Conservation (phyloP, 2,888 invertebrate species). For the Drosophila cognata region DNA sequence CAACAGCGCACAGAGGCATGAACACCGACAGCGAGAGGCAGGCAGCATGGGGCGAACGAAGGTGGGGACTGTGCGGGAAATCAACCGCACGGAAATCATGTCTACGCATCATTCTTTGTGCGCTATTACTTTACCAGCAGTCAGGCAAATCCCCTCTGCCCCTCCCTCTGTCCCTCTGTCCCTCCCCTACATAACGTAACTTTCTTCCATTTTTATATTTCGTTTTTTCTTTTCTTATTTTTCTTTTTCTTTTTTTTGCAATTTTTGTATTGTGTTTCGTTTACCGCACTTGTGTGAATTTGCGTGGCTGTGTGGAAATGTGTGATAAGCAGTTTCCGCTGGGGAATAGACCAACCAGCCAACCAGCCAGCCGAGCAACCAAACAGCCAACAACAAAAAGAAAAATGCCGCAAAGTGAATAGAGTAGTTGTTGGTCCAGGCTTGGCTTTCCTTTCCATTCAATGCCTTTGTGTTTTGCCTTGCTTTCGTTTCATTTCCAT, state of each 20-base stretch:
- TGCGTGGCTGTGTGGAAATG: constrained; percentile 79
- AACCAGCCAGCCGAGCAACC: not conserved
- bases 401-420: constrained; percentile 13
- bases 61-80: constrained; percentile 48
- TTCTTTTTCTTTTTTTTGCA: constrained; percentile 27
- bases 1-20: constrained; percentile 13
- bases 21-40: not conserved
- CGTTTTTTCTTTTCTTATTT: constrained; percentile 14
- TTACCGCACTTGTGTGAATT: constrained; percentile 66
- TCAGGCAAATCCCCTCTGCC: not conserved
- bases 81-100: constrained; percentile 82
- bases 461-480: not conserved
- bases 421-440: constrained; percentile 45
- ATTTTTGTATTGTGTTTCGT: constrained; percentile 62
- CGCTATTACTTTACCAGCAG: constrained; percentile 67
- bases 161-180: not conserved
- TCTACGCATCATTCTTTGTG: constrained; percentile 82
- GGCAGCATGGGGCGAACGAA: not conserved
- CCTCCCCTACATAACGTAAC: constrained; percentile 11
- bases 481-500: constrained; percentile 10
- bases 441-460: constrained; percentile 20
- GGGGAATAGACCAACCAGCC: constrained; percentile 69
- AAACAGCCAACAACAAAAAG: not conserved
- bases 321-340: constrained; percentile 82
- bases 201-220: constrained; percentile 23